Percentiles rank a stretch among this genome's conserved stretches.
Conservation (phyloP, 2,113 vertebrate species). For the Pyxicephalus adspersus region DNA sequence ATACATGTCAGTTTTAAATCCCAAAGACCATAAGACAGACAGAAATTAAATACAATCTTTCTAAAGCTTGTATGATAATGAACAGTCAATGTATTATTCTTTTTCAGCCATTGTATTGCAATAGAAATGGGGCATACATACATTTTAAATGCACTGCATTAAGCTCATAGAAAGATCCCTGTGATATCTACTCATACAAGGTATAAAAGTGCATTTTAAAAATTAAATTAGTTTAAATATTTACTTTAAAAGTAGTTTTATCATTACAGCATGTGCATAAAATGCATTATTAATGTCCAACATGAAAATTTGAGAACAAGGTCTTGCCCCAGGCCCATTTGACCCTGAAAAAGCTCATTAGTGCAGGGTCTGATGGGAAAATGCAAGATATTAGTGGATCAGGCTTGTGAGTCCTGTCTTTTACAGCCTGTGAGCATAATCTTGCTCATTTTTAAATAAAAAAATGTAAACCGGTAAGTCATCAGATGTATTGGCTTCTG, state of each 20-base stretch:
- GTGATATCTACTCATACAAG: not conserved
- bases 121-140: too few relatives aligned
- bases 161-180: not conserved
- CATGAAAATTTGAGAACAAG: not conserved
- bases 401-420: not conserved
- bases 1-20: too few relatives aligned
- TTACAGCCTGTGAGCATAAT: too few relatives aligned
- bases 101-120: too few relatives aligned
- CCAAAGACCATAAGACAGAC: too few relatives aligned
- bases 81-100: too few relatives aligned
- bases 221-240: constrained; percentile 25
- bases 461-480: too few relatives aligned
- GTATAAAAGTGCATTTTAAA: constrained; percentile 2
- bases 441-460: too few relatives aligned
- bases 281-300: not conserved
- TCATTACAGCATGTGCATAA: not conserved
- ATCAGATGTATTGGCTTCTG: constrained; percentile 52
- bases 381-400: not conserved
- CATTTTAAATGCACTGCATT: too few relatives aligned
- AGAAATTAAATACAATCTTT: too few relatives aligned
- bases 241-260: constrained; percentile 11
- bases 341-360: not conserved
- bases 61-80: too few relatives aligned
- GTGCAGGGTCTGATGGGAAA: not conserved
- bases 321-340: not conserved